phyloP scores from a whole-genome alignment of 2,888 invertebrate species.

The Rhamphomyia laevipes region DNA sequence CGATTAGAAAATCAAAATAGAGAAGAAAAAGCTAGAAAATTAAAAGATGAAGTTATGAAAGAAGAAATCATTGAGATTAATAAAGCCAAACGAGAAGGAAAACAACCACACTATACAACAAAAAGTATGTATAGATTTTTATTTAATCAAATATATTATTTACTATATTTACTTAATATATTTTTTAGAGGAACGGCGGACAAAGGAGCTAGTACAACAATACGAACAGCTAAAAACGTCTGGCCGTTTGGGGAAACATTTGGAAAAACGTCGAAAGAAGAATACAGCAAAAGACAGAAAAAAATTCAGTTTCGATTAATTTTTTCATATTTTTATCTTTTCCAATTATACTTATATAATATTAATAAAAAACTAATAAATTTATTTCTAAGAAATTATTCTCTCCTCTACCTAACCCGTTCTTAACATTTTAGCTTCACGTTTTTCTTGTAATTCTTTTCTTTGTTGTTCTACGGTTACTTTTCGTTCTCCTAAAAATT shows the following conservation, averaged over 20 bases:
- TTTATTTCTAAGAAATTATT: too few species aligned
- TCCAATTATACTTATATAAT: background rate
- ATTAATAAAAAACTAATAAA: slow-evolving; percentile 3
- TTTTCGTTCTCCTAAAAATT: slow-evolving; percentile 69
- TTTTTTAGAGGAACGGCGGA: slow-evolving; percentile 62
- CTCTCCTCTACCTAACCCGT: slow-evolving; percentile 42
- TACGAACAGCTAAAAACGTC: slow-evolving; percentile 68
- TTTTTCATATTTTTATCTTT: background rate
- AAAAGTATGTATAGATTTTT: slow-evolving; percentile 49
- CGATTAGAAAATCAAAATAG: slow-evolving; percentile 68
- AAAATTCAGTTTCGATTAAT: slow-evolving; percentile 30
- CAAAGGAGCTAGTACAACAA: slow-evolving; percentile 62
- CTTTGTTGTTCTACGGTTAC: slow-evolving; percentile 58
- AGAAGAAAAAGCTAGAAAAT: slow-evolving; percentile 47
- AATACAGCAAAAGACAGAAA: slow-evolving; percentile 39
- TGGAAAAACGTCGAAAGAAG: slow-evolving; percentile 70
- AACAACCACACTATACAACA: slow-evolving; percentile 57
- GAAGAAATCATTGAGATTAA: slow-evolving; percentile 45
- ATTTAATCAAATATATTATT: background rate
- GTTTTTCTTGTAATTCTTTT: slow-evolving; percentile 64
- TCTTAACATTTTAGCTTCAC: slow-evolving; percentile 84
- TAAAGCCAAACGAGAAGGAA: slow-evolving; percentile 51
- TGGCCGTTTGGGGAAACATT: slow-evolving; percentile 68
- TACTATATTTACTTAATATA: slow-evolving; percentile 9
- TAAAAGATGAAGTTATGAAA: slow-evolving; percentile 42